These are phyloP conservation scores for Muraenolepis orangiensis DNA, from an alignment of 2,797 vertebrate genomes.

Conservation along the genomic window DNA sequence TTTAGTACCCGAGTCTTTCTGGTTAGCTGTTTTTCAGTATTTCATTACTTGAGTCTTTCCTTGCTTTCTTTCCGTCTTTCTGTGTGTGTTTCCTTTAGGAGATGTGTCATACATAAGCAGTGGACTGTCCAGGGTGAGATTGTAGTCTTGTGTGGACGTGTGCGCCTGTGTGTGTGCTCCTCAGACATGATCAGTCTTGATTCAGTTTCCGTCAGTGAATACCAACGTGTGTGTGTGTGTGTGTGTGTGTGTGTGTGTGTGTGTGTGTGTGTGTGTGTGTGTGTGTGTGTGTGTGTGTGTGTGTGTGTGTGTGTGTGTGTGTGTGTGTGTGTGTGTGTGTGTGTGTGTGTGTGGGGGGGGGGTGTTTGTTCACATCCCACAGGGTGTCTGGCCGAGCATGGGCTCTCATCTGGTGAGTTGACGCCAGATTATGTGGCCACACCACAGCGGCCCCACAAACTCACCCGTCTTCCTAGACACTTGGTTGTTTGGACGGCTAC, in stretches of 20 bases:
- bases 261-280: neutral
- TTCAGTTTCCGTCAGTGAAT: constrained; percentile 48
- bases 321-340: neutral
- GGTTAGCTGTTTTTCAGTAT: neutral
- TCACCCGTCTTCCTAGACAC: constrained; percentile 41
- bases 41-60: neutral
- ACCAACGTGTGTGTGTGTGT: constrained; percentile 32
- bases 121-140: constrained; percentile 45
- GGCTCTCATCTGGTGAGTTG: constrained; percentile 62
- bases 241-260: neutral
- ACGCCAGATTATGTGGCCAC: constrained; percentile 46
- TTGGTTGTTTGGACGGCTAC: neutral
- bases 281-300: constrained; percentile 39
- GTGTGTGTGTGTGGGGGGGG: neutral
- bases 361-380: constrained; percentile 50
- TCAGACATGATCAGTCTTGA: constrained; percentile 33
- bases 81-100: neutral
- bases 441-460: constrained; percentile 45
- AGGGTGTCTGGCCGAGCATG: constrained; percentile 55
- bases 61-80: no score
- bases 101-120: constrained; percentile 21
- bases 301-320: constrained; percentile 4
- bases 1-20: neutral
- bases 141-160: neutral
- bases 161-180: constrained; percentile 12